Evolutionary conservation across 2,888 invertebrate species (phyloP).

Genomic region (Steinernema carpocapsae): DNA sequence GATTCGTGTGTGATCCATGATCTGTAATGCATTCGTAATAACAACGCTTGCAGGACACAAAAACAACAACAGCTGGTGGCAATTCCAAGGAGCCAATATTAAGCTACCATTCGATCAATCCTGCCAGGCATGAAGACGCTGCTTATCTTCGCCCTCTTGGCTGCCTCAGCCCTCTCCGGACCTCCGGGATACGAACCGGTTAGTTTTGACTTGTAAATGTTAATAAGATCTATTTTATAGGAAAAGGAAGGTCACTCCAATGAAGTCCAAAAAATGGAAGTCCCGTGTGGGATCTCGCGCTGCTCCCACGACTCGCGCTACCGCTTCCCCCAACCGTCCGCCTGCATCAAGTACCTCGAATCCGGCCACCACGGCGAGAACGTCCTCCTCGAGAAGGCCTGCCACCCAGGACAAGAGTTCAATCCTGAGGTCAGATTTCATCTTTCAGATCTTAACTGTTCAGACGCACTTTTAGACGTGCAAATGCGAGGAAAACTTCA

Average conservation of each 20-base stretch:
- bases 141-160: slow-evolving; percentile 1
- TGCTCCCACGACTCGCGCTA: not conserved
- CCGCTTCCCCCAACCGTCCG: slow-evolving; percentile 8
- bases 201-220: not conserved
- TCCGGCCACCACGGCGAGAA: slow-evolving; percentile 18
- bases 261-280: too few relatives aligned
- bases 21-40: not conserved
- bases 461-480: not conserved
- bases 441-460: too few relatives aligned
- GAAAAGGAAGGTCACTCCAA: not conserved
- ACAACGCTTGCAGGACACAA: too few relatives aligned
- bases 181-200: slow-evolving; percentile 2
- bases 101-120: not conserved
- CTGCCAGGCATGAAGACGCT: slow-evolving; percentile 1
- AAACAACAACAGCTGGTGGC: too few relatives aligned
- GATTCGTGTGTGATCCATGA: too few relatives aligned
- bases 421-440: not conserved
- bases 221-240: not conserved
- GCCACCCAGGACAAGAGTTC: not conserved
- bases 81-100: too few relatives aligned
- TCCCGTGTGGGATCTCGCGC: not conserved
- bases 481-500: slow-evolving; percentile 22
- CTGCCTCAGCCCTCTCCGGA: not conserved
- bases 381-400: slow-evolving; percentile 17
- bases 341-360: slow-evolving; percentile 7